These are phyloP conservation scores for Triops longicaudatus DNA, from an alignment of 1,140 invertebrate genomes.

Conservation along the genomic window DNA sequence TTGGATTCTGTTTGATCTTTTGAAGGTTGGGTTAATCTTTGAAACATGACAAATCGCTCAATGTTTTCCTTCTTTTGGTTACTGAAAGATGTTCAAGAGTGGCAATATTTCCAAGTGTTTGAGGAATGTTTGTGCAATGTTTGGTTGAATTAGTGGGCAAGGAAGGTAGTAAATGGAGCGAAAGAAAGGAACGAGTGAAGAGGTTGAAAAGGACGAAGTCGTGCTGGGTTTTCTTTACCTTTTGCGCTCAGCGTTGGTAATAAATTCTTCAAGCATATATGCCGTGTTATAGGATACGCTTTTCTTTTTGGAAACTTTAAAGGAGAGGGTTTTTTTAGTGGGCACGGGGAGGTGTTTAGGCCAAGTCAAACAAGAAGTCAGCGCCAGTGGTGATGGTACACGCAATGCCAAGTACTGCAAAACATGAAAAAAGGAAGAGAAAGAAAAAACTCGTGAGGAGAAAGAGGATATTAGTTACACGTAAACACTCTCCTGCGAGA, in stretches of 20 bases:
- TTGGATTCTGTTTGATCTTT: no score
- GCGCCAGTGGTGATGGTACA: no score
- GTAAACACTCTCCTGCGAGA: not conserved
- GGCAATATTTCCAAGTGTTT: no score
- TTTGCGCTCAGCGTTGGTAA: not conserved
- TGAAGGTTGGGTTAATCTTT: no score
- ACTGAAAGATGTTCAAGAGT: no score
- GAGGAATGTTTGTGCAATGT: no score
- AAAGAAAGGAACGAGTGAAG: not conserved
- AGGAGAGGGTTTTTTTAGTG: no score
- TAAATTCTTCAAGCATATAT: conserved; percentile 2
- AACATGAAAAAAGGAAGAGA: not conserved
- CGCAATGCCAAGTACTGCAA: not conserved
- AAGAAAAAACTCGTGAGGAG: not conserved
- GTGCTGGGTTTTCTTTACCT: not conserved
- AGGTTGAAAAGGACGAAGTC: not conserved
- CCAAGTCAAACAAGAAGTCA: no score
- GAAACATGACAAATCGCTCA: no score
- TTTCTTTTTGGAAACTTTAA: no score
- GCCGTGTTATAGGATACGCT: not conserved
- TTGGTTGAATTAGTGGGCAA: not conserved
- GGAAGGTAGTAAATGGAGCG: not conserved
- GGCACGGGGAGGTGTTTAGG: no score
- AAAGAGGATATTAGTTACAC: not conserved
- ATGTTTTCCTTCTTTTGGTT: no score